Base-by-base conservation (phyloP, 2,888 invertebrate species). In the Formica aserva region DNA sequence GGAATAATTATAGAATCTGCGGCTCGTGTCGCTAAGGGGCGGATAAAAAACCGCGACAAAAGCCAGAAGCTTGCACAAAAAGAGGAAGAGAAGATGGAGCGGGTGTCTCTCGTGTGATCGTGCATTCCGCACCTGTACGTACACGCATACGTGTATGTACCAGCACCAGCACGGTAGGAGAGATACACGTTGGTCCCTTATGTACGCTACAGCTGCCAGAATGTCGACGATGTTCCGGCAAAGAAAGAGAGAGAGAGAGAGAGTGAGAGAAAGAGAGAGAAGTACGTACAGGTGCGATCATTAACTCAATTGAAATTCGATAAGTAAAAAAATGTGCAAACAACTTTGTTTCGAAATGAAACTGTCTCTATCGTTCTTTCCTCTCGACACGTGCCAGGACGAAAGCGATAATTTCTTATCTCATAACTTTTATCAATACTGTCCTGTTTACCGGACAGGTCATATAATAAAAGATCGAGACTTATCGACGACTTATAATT, bases 151-250 rank as follows among this genome's bases (percentile, higher is more conserved):
- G 77, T 81, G 77, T 82, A 83, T 69, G 85, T 82, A 85, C 62
- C 67, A 38, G 63, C 60, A 76, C 62, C 87, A 84, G 82, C 83
- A 75, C 72, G 85, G 83, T 86, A 62, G 78, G 35, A 45, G 69
- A 69, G 52, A 86, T 85, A 85, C 83, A 85, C 84, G 83, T 84
- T 82, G 86, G 85, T 90, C 82, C n/a, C 88, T 82, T 83, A 83
- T 84, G 85, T 82, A 88, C 84, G 92, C 60, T 85, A 92, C 92
- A 92, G 92, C 91, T 92, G 92, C 92, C 87, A 77, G 72, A 85
- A 80, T 76, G 78, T 84, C 78, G 82, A 32, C 48, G 76, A 66
- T 69, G 84, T 85, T 86, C 84, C 81, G 86, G 38, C 83, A 32
- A 81, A 86, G 88, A 91, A 13, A 41, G 13, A 38, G 41, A 41